Conservation (phyloP, 2,797 vertebrate genomes). For the Pseudotriccus pelzelni region DNA sequence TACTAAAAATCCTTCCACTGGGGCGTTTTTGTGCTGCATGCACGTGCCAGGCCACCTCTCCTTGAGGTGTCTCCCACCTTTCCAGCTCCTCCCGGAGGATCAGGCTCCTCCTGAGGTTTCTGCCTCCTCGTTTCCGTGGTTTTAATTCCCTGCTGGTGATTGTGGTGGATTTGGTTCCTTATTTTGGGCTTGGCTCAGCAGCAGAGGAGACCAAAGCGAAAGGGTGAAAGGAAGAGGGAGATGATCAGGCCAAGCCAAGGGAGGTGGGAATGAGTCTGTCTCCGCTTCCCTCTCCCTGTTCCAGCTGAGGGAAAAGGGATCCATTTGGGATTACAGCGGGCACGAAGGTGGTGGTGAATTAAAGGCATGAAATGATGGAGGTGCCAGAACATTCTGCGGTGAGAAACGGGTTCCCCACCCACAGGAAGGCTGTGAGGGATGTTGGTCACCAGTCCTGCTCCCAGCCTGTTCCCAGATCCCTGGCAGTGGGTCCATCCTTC, state of each 20-base stretch:
- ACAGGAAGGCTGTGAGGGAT: background rate
- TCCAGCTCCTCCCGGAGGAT: background rate
- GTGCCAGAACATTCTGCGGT: background rate
- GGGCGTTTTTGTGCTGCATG: background rate
- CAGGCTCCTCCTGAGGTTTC: background rate
- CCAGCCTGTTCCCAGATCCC: background rate
- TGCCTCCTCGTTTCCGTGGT: background rate
- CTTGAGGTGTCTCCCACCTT: background rate
- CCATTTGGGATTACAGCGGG: background rate
- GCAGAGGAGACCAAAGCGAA: background rate
- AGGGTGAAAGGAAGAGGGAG: background rate
- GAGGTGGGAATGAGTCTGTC: background rate
- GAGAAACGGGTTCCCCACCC: background rate
- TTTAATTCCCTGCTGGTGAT: background rate
- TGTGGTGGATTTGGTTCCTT: too few relatives aligned
- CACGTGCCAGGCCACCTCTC: background rate
- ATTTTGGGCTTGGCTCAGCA: background rate
- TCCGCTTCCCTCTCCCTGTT: background rate
- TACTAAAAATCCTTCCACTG: background rate
- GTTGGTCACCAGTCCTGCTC: background rate
- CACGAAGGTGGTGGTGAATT: fast-evolving
- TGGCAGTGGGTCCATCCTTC: background rate
- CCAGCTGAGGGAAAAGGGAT: background rate
- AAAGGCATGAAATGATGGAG: background rate
- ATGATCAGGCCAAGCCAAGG: background rate